A percentile compares a stretch with the other conserved stretches of the same genome.
Conservation (phyloP, 2,797 vertebrate genomes). For the Dendrocincla fuliginosa region DNA sequence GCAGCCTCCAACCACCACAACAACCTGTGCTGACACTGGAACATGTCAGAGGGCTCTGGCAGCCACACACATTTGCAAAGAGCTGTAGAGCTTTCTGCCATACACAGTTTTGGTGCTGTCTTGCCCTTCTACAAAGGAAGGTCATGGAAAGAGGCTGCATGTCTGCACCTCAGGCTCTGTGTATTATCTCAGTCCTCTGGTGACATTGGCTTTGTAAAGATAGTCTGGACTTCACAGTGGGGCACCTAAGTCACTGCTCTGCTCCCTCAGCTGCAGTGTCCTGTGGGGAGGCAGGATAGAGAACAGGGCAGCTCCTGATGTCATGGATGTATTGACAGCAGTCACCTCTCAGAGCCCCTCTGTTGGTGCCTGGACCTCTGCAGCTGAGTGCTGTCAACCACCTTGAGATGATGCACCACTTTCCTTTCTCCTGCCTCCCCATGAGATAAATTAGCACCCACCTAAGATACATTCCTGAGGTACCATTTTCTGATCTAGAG, state of each 20-base stretch:
- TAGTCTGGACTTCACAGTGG: neutral
- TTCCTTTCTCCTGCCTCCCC: neutral
- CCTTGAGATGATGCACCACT: neutral
- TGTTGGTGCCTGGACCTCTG: neutral
- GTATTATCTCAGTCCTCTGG: neutral
- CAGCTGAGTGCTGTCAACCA: neutral
- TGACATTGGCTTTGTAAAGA: neutral
- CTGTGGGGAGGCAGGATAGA: accelerated
- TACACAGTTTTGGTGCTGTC: neutral
- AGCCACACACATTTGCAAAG: neutral
- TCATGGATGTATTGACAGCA: neutral
- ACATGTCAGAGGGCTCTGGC: neutral
- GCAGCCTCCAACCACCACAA: neutral
- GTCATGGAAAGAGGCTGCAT: accelerated
- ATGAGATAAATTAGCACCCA: neutral
- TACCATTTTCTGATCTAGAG: neutral
- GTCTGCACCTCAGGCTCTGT: neutral
- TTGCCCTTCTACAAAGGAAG: neutral
- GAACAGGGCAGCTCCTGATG: neutral
- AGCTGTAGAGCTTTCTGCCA: neutral
- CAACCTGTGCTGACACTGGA: neutral
- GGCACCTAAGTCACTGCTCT: neutral
- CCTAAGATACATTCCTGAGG: neutral
- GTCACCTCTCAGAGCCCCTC: neutral
- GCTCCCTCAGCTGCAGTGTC: neutral